Percentiles rank a stretch among this genome's conserved stretches.
Evolutionary conservation across 2,797 vertebrate species (phyloP).

Genomic region (Hylomyscus alleni): DNA sequence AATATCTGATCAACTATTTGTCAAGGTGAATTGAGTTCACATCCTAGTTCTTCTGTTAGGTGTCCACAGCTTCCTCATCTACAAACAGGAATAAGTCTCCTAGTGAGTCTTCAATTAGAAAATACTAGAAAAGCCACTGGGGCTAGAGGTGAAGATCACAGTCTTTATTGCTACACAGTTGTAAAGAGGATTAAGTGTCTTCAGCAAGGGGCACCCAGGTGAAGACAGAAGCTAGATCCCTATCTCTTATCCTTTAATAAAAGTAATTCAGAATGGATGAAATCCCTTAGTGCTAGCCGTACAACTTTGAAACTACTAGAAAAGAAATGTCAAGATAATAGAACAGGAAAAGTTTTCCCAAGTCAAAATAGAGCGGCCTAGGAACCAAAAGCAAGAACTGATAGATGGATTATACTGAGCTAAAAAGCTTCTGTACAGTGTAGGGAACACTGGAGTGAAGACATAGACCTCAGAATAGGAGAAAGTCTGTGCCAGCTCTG

Average conservation of each 20-base stretch:
- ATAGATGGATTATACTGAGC: not conserved
- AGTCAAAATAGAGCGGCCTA: not conserved
- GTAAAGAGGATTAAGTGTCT: not conserved
- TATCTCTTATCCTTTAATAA: not conserved
- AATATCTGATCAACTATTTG: not conserved
- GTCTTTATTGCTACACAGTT: not conserved
- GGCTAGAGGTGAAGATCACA: not conserved
- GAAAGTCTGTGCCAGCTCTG: not conserved
- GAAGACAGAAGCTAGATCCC: not conserved
- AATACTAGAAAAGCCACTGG: not conserved
- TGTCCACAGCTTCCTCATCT: conserved; percentile 1
- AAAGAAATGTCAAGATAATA: not conserved
- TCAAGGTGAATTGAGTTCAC: not conserved
- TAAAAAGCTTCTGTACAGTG: not conserved
- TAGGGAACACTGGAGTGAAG: not conserved
- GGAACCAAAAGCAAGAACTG: not conserved
- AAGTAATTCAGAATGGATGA: not conserved
- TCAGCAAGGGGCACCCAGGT: not conserved
- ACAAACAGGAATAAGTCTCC: not conserved
- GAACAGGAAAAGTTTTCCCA: not conserved
- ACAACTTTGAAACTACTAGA: not conserved
- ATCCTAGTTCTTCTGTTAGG: not conserved
- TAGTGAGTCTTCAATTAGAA: not conserved
- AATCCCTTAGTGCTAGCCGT: not conserved
- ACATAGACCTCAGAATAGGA: not conserved